Conservation (phyloP, 2,113 vertebrate species). For the Amazona guildingii region DNA sequence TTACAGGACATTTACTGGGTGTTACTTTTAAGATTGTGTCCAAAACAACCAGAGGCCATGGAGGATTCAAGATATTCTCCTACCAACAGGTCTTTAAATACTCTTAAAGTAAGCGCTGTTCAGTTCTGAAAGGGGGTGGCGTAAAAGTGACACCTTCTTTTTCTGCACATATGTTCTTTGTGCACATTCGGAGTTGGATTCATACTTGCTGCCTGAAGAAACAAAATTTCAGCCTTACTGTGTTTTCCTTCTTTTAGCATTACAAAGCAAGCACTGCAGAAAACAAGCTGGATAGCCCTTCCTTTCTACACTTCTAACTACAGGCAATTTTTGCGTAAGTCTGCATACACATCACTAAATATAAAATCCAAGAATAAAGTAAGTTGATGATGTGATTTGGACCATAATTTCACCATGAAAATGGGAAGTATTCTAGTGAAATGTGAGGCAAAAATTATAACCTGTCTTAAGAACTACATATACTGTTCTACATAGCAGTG, state of each 20-base stretch:
- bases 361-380: not conserved
- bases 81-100: not conserved
- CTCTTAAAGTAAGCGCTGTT: not conserved
- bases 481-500: not conserved
- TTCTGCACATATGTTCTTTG: not conserved
- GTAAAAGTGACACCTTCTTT: not conserved
- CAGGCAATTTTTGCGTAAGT: not conserved
- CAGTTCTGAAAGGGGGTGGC: not conserved
- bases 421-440: not conserved
- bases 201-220: not conserved
- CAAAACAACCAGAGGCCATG: not conserved
- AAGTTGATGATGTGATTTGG: not conserved
- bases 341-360: not conserved
- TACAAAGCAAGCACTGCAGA: not conserved
- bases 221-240: not conserved
- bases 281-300: not conserved
- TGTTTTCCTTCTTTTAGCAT: not conserved
- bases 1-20: not conserved
- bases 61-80: not conserved
- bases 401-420: not conserved
- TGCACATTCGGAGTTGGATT: not conserved
- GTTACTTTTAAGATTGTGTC: not conserved
- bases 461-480: not conserved
- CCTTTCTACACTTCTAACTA: not conserved
- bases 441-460: not conserved